Evolutionary conservation across 2,888 invertebrate genomes (phyloP), one percentile per base, ranked within the genome.

Genomic region (Lomographa bimaculata): DNA sequence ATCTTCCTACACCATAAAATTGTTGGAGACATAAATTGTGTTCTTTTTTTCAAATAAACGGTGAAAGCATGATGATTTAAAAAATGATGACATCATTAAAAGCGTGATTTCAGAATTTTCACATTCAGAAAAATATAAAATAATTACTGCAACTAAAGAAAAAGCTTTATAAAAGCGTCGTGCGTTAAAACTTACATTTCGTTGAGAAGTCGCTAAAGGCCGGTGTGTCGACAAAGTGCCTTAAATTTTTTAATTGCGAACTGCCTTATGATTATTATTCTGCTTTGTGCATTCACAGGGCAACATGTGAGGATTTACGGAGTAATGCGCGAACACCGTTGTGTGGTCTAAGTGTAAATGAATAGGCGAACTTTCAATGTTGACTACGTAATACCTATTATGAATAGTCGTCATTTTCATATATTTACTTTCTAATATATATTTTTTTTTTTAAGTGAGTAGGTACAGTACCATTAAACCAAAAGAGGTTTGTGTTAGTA

Each of bases 231-330:
- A 68, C 80, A 86, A 85, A 87, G 85, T 87, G 85, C 85, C 87
- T 87, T 79, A 84, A 86, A 79, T 84, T 82, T 85, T 89, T 89
- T 89, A 87, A 89, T 87, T 89, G 85, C 87, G 57, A 64, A 64
- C 73, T 71, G 79, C 76, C 74, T 79, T 80, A 78, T 82, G 78
- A 76, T 85, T 84, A 85, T 85, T 84, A 81, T 82, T 66, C 77
- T 73, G 74, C 82, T 87, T 87, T 87, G 86, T 87, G 83, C 79
- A 79, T 86, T 79, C 76, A 78, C 63, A 67, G 73, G 68, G 74
- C 71, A 67, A 72, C 76, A 76, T 75, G 70, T 79, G 71, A 59
- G 73, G 71, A 64, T 76, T 75, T 75, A 57, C 73, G 46, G 50
- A 63, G 71, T 72, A 72, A 77, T 70, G 59, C 53, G 70, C 64